These are phyloP conservation scores for Petrocephalus schoutedeni DNA, from an alignment of 2,797 vertebrate species.

Conservation along the genomic window DNA sequence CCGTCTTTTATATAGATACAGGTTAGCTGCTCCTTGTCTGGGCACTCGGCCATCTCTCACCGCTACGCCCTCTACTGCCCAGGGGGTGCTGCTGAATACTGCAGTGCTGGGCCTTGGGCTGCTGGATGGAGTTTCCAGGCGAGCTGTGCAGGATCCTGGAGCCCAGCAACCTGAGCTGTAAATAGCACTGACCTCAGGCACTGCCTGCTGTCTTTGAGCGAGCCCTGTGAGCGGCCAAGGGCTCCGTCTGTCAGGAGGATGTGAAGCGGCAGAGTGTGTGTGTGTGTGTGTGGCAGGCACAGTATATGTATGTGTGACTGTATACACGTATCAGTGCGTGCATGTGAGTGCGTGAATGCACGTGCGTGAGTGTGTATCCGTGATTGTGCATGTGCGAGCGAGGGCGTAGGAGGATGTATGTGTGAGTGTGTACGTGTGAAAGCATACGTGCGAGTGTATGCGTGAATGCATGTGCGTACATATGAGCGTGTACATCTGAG, in stretches of 20 bases:
- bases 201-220: slow-evolving; percentile 48
- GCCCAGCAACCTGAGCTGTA: slow-evolving; percentile 65
- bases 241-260: not conserved
- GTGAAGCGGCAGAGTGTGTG: not conserved
- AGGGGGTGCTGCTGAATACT: not conserved
- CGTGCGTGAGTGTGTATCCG: not conserved
- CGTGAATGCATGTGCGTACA: not conserved
- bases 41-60: not conserved
- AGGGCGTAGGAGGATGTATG: not conserved
- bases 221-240: not conserved
- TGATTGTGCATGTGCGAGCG: not conserved
- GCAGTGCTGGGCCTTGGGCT: not conserved
- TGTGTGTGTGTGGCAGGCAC: not conserved
- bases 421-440: not conserved
- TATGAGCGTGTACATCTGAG: not conserved
- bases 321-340: not conserved
- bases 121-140: slow-evolving; percentile 26
- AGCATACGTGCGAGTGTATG: not conserved
- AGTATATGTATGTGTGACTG: not conserved
- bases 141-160: slow-evolving; percentile 48
- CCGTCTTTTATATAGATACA: not conserved
- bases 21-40: not conserved
- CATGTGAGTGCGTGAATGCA: not conserved
- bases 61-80: not conserved
- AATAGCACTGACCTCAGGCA: slow-evolving; percentile 70